Evolutionary conservation across 2,797 vertebrate species (phyloP), one percentile per base, ranked within the genome.

Genomic region (Gymnodraco acuticeps): DNA sequence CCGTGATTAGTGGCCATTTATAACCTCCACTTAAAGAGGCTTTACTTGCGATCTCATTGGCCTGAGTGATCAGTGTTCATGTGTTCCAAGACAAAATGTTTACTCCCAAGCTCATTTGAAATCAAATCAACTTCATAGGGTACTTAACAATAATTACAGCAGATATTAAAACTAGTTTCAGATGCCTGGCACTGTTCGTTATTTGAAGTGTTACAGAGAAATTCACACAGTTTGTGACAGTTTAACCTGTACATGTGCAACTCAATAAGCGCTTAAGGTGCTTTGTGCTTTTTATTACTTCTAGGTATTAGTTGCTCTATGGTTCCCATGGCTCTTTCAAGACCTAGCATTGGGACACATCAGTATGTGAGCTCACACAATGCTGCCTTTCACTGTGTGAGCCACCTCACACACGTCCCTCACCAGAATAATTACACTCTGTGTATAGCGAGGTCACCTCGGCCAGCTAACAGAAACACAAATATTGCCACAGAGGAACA

Each of bases 401-500:
- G 80, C 90, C 92, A 92, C 92, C 90, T 93, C 90, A 52, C 89
- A 90, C 90, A 79, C 70, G 89, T 92, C 83, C 76, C 88, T 78
- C 12, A 88, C 73, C 81, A 92, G 93, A 93, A 93, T 94, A 95
- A 93, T 95, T 92, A 92, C 84, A 81, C 87, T 92, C 94, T 93
- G 93, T 93, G 92, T 93, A 88, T 86, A 80, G 80, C 72, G 84
- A 89, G 89, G 92, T 95, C 94, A 93, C 93, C 90, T 86, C 66
- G 80, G 92, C 94, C 90, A 90, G 91, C 93, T 88, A 80, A 89
- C 85, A 95, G 88, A 95, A 94, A 95, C 89, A 94, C 82, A 95
- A 95, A 95, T 82, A 96, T 95, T 95, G 93, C 87, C 89, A 94
- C 88, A 93, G 85, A 92, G 92, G 92, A 94, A 95, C 92, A 95